Evolutionary conservation across 2,113 vertebrate genomes (phyloP).

Genomic region (Ramphastos sulfuratus): DNA sequence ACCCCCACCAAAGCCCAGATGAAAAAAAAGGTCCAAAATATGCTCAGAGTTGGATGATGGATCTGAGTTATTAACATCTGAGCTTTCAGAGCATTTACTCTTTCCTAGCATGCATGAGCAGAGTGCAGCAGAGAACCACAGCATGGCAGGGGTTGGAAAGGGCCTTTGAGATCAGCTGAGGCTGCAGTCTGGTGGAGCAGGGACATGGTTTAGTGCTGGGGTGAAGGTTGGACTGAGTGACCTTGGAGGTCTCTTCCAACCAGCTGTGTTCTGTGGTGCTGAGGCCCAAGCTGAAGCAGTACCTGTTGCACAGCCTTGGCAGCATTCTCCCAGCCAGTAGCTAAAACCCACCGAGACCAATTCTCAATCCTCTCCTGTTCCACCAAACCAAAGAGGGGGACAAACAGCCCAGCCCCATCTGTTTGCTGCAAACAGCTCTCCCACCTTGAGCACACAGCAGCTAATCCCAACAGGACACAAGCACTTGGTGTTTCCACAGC

Average conservation of each 20-base stretch:
- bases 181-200: too few species aligned
- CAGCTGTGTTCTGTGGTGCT: too few species aligned
- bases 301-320: neutral
- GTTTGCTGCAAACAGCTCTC: slow-evolving; percentile 3
- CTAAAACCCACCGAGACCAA: neutral
- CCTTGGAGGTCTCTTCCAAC: too few species aligned
- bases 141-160: too few species aligned
- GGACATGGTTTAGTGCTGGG: too few species aligned
- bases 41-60: neutral
- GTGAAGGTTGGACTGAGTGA: too few species aligned
- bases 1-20: neutral
- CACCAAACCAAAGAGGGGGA: neutral
- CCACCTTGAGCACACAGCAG: slow-evolving; percentile 15
- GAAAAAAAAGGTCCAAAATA: neutral
- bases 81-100: neutral
- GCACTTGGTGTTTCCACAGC: neutral
- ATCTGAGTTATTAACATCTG: accelerated
- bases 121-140: neutral
- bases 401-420: neutral
- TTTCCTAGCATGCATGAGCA: neutral
- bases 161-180: too few species aligned
- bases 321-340: neutral
- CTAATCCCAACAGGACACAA: slow-evolving; percentile 27
- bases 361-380: neutral
- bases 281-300: accelerated